Conservation (phyloP, 2,888 invertebrate genomes). For the Coenonympha arcania region DNA sequence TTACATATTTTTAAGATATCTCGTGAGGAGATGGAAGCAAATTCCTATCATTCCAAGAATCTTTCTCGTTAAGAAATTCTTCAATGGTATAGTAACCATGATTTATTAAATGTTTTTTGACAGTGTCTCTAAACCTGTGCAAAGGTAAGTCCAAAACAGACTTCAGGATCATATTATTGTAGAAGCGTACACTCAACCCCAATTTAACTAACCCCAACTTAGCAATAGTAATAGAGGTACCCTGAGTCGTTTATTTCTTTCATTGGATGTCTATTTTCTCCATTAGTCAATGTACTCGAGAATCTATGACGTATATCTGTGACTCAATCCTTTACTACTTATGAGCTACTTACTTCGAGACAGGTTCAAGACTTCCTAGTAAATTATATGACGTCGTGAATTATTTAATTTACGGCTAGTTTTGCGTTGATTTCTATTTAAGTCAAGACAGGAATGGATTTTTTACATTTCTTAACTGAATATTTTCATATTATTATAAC, state of each 20-base stretch:
- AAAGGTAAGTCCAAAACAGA: too few relatives aligned
- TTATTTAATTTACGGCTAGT: slow-evolving; percentile 6
- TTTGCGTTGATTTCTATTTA: not conserved
- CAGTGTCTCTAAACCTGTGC: too few relatives aligned
- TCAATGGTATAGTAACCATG: too few relatives aligned
- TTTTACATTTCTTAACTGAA: not conserved
- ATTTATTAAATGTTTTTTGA: too few relatives aligned
- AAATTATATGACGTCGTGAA: slow-evolving; percentile 5
- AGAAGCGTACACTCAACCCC: too few relatives aligned
- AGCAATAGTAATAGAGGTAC: not conserved
- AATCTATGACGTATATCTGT: slow-evolving; percentile 9
- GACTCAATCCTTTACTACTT: slow-evolving; percentile 5
- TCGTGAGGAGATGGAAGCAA: too few relatives aligned
- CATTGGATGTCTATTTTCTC: not conserved
- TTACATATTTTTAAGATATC: too few relatives aligned
- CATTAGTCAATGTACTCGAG: not conserved
- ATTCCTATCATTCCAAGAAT: too few relatives aligned
- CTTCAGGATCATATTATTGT: too few relatives aligned
- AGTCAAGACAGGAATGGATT: not conserved
- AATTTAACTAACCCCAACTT: too few relatives aligned
- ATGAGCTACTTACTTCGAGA: not conserved
- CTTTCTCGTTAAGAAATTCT: too few relatives aligned
- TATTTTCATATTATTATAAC: not conserved
- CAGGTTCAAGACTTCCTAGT: slow-evolving; percentile 10
- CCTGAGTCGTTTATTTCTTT: not conserved